Conservation (phyloP, 64 coral and sea anemone species). For the Porites australiensis region DNA sequence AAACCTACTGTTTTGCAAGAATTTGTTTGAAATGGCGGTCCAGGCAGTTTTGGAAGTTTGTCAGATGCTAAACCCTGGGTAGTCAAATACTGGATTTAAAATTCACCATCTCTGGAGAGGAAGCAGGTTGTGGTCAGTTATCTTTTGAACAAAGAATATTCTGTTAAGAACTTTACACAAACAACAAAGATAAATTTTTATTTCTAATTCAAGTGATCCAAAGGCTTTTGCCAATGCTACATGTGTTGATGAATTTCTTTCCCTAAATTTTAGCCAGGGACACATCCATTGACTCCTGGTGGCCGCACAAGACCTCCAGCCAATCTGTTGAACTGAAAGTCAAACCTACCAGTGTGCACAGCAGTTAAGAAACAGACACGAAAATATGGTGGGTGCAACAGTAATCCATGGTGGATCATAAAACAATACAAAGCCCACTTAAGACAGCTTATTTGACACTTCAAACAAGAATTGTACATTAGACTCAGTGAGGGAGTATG, state of each 20-base stretch:
- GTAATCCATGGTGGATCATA: slow-evolving; percentile 76
- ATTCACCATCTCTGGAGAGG: too few relatives aligned
- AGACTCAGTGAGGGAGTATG: slow-evolving; percentile 61
- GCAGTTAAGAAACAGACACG: slow-evolving; percentile 44
- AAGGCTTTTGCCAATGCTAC: too few relatives aligned
- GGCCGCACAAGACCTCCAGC: slow-evolving; percentile 67
- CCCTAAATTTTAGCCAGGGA: background rate
- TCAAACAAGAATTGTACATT: slow-evolving; percentile 66
- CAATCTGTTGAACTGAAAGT: slow-evolving; percentile 31
- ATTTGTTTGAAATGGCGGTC: too few relatives aligned
- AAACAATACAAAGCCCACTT: slow-evolving; percentile 49
- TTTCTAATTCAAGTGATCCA: too few relatives aligned
- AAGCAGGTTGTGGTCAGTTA: too few relatives aligned
- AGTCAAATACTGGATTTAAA: too few relatives aligned
- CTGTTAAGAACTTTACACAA: too few relatives aligned
- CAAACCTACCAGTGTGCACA: slow-evolving; percentile 27
- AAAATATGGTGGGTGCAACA: slow-evolving; percentile 46
- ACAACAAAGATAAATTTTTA: too few relatives aligned
- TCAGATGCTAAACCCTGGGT: too few relatives aligned
- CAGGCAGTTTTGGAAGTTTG: too few relatives aligned
- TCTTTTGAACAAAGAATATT: too few relatives aligned
- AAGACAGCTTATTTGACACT: slow-evolving; percentile 70
- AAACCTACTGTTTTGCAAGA: slow-evolving; percentile 3
- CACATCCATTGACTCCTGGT: background rate
- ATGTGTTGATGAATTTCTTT: too few relatives aligned